Evolutionary conservation across 2,888 invertebrate genomes (phyloP).

Genomic region (Trichogramma dendrolimi): DNA sequence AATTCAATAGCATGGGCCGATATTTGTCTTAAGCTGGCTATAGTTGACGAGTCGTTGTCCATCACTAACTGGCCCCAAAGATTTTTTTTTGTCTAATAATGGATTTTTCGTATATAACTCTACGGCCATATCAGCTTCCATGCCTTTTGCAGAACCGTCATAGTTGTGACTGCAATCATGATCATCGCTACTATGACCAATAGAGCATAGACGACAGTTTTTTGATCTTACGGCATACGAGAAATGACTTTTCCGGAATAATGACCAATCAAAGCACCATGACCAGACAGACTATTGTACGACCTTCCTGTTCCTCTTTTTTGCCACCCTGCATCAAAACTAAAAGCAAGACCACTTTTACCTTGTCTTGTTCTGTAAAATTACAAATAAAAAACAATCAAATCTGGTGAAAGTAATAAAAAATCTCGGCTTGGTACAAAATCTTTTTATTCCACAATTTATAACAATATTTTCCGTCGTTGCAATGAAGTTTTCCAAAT

Average conservation of each 20-base stretch:
- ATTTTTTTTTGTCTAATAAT: slow-evolving; percentile 23
- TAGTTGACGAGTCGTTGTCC: slow-evolving; percentile 25
- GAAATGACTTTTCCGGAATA: slow-evolving; percentile 15
- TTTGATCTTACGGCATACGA: slow-evolving; percentile 16
- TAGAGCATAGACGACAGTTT: slow-evolving; percentile 14
- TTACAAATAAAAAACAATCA: no score
- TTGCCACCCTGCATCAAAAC: slow-evolving; percentile 23
- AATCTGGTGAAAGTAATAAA: no score
- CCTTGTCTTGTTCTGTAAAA: neutral
- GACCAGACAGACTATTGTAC: slow-evolving; percentile 23
- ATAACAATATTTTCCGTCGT: no score
- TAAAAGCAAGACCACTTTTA: slow-evolving; percentile 6
- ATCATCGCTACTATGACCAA: slow-evolving; percentile 13
- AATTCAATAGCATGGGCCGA: slow-evolving; percentile 23
- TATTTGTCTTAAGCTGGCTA: slow-evolving; percentile 12
- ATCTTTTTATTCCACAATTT: no score
- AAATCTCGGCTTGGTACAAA: no score
- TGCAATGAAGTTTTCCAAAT: no score
- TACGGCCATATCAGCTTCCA: slow-evolving; percentile 31
- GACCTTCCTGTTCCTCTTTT: slow-evolving; percentile 17
- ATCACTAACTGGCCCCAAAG: slow-evolving; percentile 24
- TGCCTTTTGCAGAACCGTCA: slow-evolving; percentile 30
- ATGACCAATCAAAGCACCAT: slow-evolving; percentile 11
- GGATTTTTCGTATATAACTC: slow-evolving; percentile 23
- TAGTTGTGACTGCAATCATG: slow-evolving; percentile 32